Evolutionary conservation across 1,140 invertebrate genomes (phyloP), one percentile per base, ranked within the genome.

Genomic region (Hyposmocoma kahamanoa): DNA sequence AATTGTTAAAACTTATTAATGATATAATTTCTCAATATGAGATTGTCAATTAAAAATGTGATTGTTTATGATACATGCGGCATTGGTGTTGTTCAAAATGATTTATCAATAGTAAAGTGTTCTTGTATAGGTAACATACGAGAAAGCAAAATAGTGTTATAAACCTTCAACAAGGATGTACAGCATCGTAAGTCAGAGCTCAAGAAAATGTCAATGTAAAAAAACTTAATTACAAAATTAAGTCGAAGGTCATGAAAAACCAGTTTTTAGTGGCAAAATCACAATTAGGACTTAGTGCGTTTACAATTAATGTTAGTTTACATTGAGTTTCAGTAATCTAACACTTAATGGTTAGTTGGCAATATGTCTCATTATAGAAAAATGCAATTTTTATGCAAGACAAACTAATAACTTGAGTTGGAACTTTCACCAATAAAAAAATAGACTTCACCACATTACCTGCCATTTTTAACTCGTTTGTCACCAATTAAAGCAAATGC

Each of bases 391-490:
- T 45, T 21, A 44, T 48, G 19, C 22, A 30, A 58, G 30, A 47
- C 41, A 38, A 43, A 51, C 46, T 44, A n/a, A 36, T 17, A 36
- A 36, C 13, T 36, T 36, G 8, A n/a, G 8, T 17, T 3, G 28
- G 18, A 36, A 72, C 68, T 72, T 72, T 72, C 68, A 72, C 65
- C 47, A 48, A 1, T 17, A 24, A 52, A 45, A 47, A 50, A 52
- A 21, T 13, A 30, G 20, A 28, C 45, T 47, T 42, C 38, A 47
- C 45, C 8, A 13, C 13, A 30, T 53, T 67, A 72, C 68, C 68
- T 68, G 65, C 49, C 30, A 48, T 47, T 53, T 57, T 57, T 60
- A 36, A 22, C 44, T 50, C 24, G 22, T 28, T 18, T 24, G 45
- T 52, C 41, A 41, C 56, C 9, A 52, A 65, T 58, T 56, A 65